A percentile compares a stretch with the other conserved stretches of the same genome.
phyloP scores from a whole-genome alignment of 2,888 invertebrate species.

The Diaprepes abbreviatus region DNA sequence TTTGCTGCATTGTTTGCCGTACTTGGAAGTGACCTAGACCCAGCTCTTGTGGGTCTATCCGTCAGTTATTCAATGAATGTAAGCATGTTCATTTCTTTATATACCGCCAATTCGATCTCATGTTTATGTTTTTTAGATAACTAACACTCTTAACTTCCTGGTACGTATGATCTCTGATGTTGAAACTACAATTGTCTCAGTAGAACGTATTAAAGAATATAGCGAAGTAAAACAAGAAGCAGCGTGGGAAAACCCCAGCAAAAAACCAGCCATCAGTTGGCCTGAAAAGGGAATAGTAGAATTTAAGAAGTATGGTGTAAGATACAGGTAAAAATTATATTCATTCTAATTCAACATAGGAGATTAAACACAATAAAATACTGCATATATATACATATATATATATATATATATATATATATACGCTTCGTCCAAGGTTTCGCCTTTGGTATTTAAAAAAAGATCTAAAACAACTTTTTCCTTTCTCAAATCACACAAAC shows the following conservation, averaged over 20 bases:
- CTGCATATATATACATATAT: too few species aligned
- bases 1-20: slow-evolving; percentile 95
- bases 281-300: slow-evolving; percentile 84
- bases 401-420: too few species aligned
- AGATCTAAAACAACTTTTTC: too few species aligned
- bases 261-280: slow-evolving; percentile 79
- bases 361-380: too few species aligned
- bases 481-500: too few species aligned
- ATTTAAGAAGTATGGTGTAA: slow-evolving; percentile 85
- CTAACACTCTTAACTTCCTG: slow-evolving; percentile 79
- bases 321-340: slow-evolving; percentile 83
- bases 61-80: slow-evolving; percentile 89
- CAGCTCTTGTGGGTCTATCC: slow-evolving; percentile 90
- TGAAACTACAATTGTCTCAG: slow-evolving; percentile 96
- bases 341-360: too few species aligned
- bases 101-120: too few species aligned
- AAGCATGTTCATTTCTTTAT: too few species aligned
- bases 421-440: too few species aligned
- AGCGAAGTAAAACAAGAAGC: slow-evolving; percentile 88
- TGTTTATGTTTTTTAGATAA: slow-evolving; percentile 35
- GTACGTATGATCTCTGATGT: slow-evolving; percentile 95
- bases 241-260: slow-evolving; percentile 76
- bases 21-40: slow-evolving; percentile 77
- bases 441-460: too few species aligned
- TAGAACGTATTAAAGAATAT: slow-evolving; percentile 96